Base-by-base conservation (phyloP, 2,888 invertebrate species). In the Noctua pronuba region DNA sequence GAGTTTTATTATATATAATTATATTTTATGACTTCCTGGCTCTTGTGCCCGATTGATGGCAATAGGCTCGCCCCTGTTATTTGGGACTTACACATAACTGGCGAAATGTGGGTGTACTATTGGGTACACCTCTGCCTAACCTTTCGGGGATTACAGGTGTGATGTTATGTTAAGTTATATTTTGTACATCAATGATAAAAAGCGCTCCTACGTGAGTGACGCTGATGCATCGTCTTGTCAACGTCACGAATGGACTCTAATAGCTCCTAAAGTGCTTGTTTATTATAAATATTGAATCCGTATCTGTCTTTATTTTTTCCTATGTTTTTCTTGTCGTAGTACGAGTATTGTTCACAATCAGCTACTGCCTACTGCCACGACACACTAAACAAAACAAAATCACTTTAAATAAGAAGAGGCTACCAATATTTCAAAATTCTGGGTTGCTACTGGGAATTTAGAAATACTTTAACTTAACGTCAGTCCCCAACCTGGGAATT, bases 1-100 rank as follows among this genome's bases (percentile, higher is more conserved):
- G 90, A 94, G 95, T 91, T 70, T 41, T 8, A n/a, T 38, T 64
- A 24, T 64, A 24, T 31, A 60, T 31, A 58, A 16, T 58, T 16
- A 13, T 69, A 66, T 66, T 49, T 28, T 21, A n/a, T n/a, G n/a
- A n/a, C n/a, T n/a, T n/a, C n/a, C n/a, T n/a, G n/a, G n/a, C n/a
- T n/a, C n/a, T n/a, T n/a, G n/a, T n/a, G n/a, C n/a, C n/a, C n/a
- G n/a, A n/a, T n/a, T n/a, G n/a, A n/a, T n/a, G n/a, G n/a, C n/a
- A n/a, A n/a, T n/a, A n/a, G n/a, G n/a, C n/a, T n/a, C n/a, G n/a
- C n/a, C n/a, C n/a, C n/a, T n/a, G n/a, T n/a, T n/a, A n/a, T n/a
- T n/a, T n/a, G n/a, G n/a, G n/a, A n/a, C n/a, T n/a, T n/a, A n/a
- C n/a, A n/a, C n/a, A n/a, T n/a, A n/a, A n/a, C n/a, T n/a, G n/a